Evolutionary conservation across 2,797 vertebrate genomes (phyloP), one percentile per base, ranked within the genome.

Genomic region (Lacerta agilis): DNA sequence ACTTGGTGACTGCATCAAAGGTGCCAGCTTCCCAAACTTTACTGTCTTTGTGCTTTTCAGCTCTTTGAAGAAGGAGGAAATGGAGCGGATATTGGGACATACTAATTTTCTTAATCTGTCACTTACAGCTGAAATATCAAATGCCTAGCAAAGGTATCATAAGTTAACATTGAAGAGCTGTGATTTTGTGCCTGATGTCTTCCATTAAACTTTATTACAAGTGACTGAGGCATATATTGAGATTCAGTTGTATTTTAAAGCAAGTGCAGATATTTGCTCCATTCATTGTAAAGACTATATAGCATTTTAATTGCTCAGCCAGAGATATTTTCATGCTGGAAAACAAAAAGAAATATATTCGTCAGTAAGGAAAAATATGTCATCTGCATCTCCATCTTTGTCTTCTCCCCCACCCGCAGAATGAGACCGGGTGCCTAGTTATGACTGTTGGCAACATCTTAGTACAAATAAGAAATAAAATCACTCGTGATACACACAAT

Each of bases 161-260:
- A 45, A 82, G 80, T 66, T 86, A 69, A 82, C 88, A 72, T 87
- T 91, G 9, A 61, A 86, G 81, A 81, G n/a, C 87, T 20, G 18
- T 86, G 23, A 91, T 92, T 58, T 71, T 90, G 88, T 90, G 49
- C 29, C 43, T 85, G 71, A 86, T 73, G 88, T 13, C 81, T 91
- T 91, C 76, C 77, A 88, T 55, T 55, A 88, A 92, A 3, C 20
- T 71, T 79, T 67, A 29, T 69, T 79, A 71, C n/a, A 10, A 95
- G 94, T 90, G 93, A 94, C 93, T 87, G 91, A 95, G 90, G 93
- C 92, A 93, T 90, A 87, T 87, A 67, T 94, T 96, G 75, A 93
- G 91, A 80, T 84, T 84, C 38, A 36, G 83, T 36, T 90, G 89
- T 90, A 93, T 93, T 92, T 90, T 90, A 91, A 82, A 91, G 92